phyloP scores from a whole-genome alignment of 2,113 vertebrate species.

The Pluvianellus socialis region DNA sequence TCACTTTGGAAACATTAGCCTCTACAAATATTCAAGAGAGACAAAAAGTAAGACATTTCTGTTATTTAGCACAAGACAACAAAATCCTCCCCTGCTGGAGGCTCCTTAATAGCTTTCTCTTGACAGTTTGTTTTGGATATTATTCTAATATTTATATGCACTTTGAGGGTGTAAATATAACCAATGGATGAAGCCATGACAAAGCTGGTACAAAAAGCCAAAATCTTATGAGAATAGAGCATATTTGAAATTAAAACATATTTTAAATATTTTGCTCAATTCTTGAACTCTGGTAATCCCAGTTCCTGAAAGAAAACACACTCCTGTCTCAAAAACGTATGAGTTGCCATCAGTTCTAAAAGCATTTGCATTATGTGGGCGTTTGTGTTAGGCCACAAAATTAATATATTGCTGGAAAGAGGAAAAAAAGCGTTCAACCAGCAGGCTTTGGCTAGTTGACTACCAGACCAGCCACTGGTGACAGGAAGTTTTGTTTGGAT shows the following conservation, averaged over 20 bases:
- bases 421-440: background rate
- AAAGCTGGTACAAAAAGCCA: background rate
- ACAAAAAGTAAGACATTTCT: conserved; percentile 13
- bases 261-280: background rate
- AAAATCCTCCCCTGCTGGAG: background rate
- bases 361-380: background rate
- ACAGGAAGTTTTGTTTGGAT: conserved; percentile 12
- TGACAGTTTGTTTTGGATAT: conserved; percentile 45
- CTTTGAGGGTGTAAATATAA: conserved; percentile 17
- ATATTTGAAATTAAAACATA: background rate
- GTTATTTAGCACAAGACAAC: conserved; percentile 1
- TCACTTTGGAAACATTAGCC: background rate
- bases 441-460: background rate
- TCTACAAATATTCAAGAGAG: conserved; percentile 24
- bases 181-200: background rate
- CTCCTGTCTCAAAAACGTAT: background rate
- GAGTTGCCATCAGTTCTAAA: background rate
- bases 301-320: conserved; percentile 9
- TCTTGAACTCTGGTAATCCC: background rate
- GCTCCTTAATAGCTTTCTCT: conserved; percentile 18
- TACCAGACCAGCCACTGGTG: background rate
- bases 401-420: background rate
- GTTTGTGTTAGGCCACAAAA: background rate
- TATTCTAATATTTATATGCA: conserved; percentile 37
- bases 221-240: background rate